Evolutionary conservation across 2,113 vertebrate genomes (phyloP).

Genomic region (Cheirogaleus medius): DNA sequence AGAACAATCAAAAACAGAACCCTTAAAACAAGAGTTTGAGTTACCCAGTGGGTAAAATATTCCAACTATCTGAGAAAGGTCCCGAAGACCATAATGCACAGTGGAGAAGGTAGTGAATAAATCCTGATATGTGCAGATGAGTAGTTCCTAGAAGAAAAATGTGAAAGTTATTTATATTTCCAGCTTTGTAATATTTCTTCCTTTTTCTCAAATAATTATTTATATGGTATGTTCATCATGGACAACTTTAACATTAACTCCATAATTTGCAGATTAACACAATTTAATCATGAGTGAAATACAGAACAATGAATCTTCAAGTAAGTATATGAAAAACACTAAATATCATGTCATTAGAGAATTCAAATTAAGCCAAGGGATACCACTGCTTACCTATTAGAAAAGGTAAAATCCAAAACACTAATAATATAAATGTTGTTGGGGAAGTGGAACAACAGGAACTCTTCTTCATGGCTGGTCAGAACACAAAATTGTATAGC

Average conservation of each 20-base stretch:
- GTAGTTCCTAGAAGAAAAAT: neutral
- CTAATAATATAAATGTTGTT: neutral
- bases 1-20: neutral
- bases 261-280: neutral
- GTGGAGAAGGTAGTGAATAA: neutral
- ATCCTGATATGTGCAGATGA: neutral
- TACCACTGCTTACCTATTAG: neutral
- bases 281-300: neutral
- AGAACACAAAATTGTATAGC: neutral
- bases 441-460: neutral
- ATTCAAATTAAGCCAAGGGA: neutral
- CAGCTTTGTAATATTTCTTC: neutral
- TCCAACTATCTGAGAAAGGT: neutral
- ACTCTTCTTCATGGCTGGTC: fast-evolving
- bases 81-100: neutral
- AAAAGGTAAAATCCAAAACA: neutral
- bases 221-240: neutral
- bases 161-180: neutral
- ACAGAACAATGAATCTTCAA: neutral
- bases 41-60: neutral
- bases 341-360: neutral
- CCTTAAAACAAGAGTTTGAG: neutral
- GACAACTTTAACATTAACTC: neutral
- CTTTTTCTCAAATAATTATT: neutral
- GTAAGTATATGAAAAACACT: neutral